Conservation (phyloP, 2,113 vertebrate species). For the Rhodinocichla rosea region DNA sequence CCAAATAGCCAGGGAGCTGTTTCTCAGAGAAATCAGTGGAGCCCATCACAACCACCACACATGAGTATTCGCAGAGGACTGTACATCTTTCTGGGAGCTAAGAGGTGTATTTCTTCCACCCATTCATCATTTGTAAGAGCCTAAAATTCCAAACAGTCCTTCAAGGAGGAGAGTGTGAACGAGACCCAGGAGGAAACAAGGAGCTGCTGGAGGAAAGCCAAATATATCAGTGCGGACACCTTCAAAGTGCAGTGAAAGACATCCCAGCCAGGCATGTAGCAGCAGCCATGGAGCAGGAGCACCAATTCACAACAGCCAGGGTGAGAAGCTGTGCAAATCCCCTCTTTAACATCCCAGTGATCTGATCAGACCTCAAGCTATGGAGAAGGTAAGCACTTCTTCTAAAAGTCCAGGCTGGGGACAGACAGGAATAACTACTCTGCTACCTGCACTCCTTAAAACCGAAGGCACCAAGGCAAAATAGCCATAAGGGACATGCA, state of each 20-base stretch:
- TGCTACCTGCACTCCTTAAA: not conserved
- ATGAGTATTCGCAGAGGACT: not conserved
- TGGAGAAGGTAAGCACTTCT: not conserved
- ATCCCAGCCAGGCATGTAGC: not conserved
- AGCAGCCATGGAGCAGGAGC: not conserved
- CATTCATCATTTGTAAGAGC: constrained; percentile 35
- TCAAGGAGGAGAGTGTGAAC: constrained; percentile 41
- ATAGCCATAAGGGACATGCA: not conserved
- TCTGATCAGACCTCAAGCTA: not conserved
- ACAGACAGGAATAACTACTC: not conserved
- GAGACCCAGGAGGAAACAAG: constrained; percentile 51
- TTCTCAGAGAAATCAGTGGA: not conserved
- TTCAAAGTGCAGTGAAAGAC: constrained; percentile 50
- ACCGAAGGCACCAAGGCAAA: not conserved
- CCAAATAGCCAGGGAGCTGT: not conserved
- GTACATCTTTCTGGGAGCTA: not conserved
- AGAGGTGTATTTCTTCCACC: constrained; percentile 16
- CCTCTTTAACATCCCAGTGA: not conserved
- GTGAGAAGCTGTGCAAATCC: not conserved
- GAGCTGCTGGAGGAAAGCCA: constrained; percentile 49
- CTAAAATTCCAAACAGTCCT: constrained; percentile 54
- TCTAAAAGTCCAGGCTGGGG: not conserved
- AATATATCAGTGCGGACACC: not conserved
- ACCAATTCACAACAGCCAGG: not conserved
- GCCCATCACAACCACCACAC: not conserved